Conservation (phyloP, 2,113 vertebrate genomes). For the Archocentrus centrarchus region DNA sequence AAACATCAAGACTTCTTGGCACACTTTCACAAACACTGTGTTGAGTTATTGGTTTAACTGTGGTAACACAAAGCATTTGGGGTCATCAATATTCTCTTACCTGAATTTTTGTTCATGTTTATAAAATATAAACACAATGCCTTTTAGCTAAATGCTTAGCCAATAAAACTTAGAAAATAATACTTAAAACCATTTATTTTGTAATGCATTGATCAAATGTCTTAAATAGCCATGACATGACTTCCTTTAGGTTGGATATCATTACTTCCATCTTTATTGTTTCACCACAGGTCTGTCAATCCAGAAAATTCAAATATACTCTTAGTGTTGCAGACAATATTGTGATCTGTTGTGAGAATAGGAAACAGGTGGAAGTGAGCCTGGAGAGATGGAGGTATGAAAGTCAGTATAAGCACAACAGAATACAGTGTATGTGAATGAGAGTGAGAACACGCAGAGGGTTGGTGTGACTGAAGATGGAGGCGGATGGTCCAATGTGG, state of each 20-base stretch:
- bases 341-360: neutral
- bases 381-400: neutral
- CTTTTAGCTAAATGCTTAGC: too few species aligned
- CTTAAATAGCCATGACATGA: too few species aligned
- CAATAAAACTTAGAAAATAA: too few species aligned
- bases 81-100: too few species aligned
- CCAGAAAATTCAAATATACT: neutral
- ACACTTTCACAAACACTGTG: neutral
- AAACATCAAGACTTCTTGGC: neutral
- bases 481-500: neutral
- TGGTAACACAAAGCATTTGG: too few species aligned
- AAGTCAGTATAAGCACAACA: neutral
- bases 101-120: too few species aligned
- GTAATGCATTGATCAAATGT: too few species aligned
- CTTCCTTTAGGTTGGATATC: too few species aligned
- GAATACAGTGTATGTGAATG: neutral
- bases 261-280: too few species aligned
- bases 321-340: neutral
- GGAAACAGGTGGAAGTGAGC: neutral
- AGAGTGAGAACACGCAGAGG: neutral
- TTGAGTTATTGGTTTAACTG: too few species aligned
- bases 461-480: neutral
- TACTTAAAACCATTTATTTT: too few species aligned
- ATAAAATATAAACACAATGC: too few species aligned
- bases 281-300: neutral